These are phyloP conservation scores for Eospalax fontanierii DNA, from an alignment of 2,797 vertebrate genomes.

Conservation along the genomic window DNA sequence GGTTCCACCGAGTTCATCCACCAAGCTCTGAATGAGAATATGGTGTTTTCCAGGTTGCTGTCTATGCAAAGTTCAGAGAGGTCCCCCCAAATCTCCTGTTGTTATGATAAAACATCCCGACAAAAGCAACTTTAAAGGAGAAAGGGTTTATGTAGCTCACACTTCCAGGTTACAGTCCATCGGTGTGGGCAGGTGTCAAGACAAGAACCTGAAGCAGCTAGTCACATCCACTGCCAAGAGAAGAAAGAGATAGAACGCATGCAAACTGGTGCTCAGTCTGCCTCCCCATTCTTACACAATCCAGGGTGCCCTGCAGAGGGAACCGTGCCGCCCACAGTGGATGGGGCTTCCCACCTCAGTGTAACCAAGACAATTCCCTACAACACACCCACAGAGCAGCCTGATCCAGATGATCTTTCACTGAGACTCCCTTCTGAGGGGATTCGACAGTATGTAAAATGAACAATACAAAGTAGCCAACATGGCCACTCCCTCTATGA, in stretches of 20 bases:
- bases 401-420: too few species aligned
- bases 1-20: constrained; percentile 12
- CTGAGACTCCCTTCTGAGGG: background rate
- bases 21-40: constrained; percentile 24
- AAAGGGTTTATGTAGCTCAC: background rate
- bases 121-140: background rate
- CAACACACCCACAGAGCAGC: background rate
- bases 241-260: background rate
- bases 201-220: background rate
- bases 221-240: background rate
- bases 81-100: background rate
- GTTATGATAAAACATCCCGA: background rate
- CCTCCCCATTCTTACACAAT: background rate
- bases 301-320: background rate
- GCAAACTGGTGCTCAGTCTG: background rate
- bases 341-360: background rate
- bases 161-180: background rate
- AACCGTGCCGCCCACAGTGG: background rate
- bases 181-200: background rate
- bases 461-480: background rate
- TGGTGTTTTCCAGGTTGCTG: background rate
- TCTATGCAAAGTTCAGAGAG: constrained; percentile 1
- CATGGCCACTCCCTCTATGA: background rate
- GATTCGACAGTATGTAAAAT: background rate
- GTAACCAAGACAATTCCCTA: background rate